Base-by-base conservation (phyloP, 2,888 invertebrate genomes). In the Ischnus inquisitorius region DNA sequence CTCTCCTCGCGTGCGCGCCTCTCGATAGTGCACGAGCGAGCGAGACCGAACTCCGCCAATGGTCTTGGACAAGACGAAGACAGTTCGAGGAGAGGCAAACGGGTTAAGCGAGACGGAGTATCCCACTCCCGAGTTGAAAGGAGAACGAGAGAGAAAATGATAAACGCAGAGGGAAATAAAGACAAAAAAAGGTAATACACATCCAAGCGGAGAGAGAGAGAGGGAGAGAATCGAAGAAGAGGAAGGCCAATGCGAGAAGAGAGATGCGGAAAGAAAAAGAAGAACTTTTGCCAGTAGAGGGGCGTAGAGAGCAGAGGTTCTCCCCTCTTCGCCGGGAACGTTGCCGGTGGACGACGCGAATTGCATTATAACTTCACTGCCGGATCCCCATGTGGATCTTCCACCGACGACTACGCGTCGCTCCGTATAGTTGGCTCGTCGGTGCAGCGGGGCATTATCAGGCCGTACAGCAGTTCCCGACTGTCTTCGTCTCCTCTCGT, bases 301-400 rank as follows among this genome's bases (percentile, higher is more conserved):
- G 78, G 65, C 39, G 83, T 77, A 80, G 77, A 57, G 72, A 75
- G 65, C 83, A 86, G 86, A 78, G 85, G 86, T 86, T 86, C 83
- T 85, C 86, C 60, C 79, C 83, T 82, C n/a, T 83, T 76, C 72
- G 72, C 72, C 19, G 10, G 54, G 34, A 72, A 67, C 48, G 41
- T 57, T n/a, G 62, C 71, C 78, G 68, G 67, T 79, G 71, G 41
- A 75, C 90, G 89, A 91, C 91, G 91, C 89, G 86, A 82, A 85
- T 82, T 87, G 92, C 91, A 91, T 92, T 91, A 89, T 87, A 91
- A 91, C 89, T 87, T 79, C 74, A 82, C 78, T 82, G 76, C 43
- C 34, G 34, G 60, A 39, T 68, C 43, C 48, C 62, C 71, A 51
- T 72, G 41, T 48, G 16, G 43, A 43, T 60, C 69, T 77, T 71